Conservation (phyloP, 2,888 invertebrate species). For the Tachina fera region DNA sequence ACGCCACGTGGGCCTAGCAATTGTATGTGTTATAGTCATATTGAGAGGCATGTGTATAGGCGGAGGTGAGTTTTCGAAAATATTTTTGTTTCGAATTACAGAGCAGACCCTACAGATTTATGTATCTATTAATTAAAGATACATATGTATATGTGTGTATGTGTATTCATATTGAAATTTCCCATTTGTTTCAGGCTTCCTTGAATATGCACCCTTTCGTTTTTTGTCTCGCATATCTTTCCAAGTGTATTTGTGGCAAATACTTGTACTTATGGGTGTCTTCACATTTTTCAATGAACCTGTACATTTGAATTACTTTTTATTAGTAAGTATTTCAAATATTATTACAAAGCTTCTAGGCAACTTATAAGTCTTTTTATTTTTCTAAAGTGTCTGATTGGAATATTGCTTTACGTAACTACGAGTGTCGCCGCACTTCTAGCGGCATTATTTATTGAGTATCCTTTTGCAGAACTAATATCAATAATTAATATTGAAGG, state of each 20-base stretch:
- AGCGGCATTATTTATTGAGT: slow-evolving; percentile 38
- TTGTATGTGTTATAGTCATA: slow-evolving; percentile 37
- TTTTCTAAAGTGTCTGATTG: neutral
- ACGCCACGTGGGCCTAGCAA: slow-evolving; percentile 41
- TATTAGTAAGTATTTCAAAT: slow-evolving; percentile 3
- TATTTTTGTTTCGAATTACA: too few relatives aligned
- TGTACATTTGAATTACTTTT: neutral
- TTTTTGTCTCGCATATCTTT: slow-evolving; percentile 43
- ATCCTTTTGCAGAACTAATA: slow-evolving; percentile 45
- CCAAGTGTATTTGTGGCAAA: slow-evolving; percentile 57
- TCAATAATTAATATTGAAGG: slow-evolving; percentile 41
- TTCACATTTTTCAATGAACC: neutral
- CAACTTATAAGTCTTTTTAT: neutral
- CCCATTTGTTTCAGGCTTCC: slow-evolving; percentile 25
- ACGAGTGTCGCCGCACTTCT: slow-evolving; percentile 23
- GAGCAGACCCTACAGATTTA: too few relatives aligned
- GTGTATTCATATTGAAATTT: neutral
- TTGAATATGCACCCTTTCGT: neutral
- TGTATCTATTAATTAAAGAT: neutral
- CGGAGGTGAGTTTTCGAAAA: slow-evolving; percentile 19
- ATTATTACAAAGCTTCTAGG: neutral
- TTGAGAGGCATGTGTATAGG: slow-evolving; percentile 34
- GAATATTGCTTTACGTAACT: neutral
- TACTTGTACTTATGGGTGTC: neutral
- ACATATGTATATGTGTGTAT: too few relatives aligned